Evolutionary conservation across 2,113 vertebrate genomes (phyloP).

Genomic region (Panthera tigris): DNA sequence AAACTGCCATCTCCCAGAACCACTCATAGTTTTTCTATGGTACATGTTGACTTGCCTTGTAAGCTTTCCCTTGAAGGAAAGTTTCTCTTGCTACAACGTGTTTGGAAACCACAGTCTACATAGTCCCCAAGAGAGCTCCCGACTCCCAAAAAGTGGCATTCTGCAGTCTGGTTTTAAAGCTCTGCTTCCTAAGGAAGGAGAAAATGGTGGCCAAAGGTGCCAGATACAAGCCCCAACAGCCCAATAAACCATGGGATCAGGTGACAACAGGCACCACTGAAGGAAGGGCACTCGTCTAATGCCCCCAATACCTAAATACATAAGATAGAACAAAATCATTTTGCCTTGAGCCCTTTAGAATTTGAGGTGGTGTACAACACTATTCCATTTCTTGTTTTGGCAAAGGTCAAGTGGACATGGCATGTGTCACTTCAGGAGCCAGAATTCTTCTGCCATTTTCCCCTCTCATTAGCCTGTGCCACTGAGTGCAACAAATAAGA

Average conservation of each 20-base stretch:
- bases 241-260: not conserved
- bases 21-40: not conserved
- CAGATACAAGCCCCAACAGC: not conserved
- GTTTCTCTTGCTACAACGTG: not conserved
- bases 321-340: not conserved
- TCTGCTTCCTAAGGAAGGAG: not conserved
- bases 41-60: not conserved
- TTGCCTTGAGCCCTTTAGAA: not conserved
- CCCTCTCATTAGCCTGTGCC: not conserved
- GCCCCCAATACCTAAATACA: not conserved
- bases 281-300: not conserved
- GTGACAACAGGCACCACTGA: accelerated
- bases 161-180: not conserved
- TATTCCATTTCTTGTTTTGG: not conserved
- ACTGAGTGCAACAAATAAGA: not conserved
- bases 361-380: not conserved
- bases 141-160: not conserved
- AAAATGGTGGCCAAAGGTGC: not conserved
- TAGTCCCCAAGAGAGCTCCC: not conserved
- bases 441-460: not conserved
- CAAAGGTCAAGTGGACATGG: not conserved
- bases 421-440: not conserved
- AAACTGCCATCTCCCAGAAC: not conserved
- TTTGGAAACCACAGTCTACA: not conserved
- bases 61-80: not conserved